A percentile compares a stretch with the other conserved stretches of the same genome.
phyloP scores from a whole-genome alignment of 2,888 invertebrate genomes.

The Maniola hyperantus region DNA sequence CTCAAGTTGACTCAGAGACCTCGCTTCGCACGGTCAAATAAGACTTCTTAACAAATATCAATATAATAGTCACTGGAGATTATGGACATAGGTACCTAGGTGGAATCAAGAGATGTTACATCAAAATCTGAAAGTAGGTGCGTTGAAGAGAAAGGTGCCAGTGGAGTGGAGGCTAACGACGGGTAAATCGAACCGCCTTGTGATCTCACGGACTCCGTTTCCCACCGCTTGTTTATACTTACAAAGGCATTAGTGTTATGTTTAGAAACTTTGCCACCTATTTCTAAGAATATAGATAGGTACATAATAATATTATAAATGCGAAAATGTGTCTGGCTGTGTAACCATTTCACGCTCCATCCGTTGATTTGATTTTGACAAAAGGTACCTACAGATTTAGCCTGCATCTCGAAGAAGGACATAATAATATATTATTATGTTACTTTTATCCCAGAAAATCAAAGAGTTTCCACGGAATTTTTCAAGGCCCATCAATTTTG shows the following conservation, averaged over 20 bases:
- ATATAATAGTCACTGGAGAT: neutral
- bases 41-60: neutral
- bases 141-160: constrained; percentile 30
- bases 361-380: too few species aligned
- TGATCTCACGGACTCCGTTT: constrained; percentile 14
- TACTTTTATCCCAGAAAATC: too few species aligned
- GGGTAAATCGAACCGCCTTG: constrained; percentile 19
- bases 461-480: too few species aligned
- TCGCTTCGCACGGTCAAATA: too few species aligned
- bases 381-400: too few species aligned
- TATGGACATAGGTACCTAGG: neutral
- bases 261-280: neutral
- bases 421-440: too few species aligned
- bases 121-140: constrained; percentile 29
- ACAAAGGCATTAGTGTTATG: constrained; percentile 10
- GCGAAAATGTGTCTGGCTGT: too few species aligned
- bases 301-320: too few species aligned
- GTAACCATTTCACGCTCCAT: too few species aligned
- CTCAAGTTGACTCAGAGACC: too few species aligned
- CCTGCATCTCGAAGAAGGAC: too few species aligned
- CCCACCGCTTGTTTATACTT: constrained; percentile 15
- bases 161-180: constrained; percentile 26
- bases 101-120: neutral
- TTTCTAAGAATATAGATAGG: neutral
- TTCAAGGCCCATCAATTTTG: too few species aligned